These are phyloP conservation scores for Bombus sibiricus DNA, from an alignment of 1,140 invertebrate genomes.

Conservation along the genomic window DNA sequence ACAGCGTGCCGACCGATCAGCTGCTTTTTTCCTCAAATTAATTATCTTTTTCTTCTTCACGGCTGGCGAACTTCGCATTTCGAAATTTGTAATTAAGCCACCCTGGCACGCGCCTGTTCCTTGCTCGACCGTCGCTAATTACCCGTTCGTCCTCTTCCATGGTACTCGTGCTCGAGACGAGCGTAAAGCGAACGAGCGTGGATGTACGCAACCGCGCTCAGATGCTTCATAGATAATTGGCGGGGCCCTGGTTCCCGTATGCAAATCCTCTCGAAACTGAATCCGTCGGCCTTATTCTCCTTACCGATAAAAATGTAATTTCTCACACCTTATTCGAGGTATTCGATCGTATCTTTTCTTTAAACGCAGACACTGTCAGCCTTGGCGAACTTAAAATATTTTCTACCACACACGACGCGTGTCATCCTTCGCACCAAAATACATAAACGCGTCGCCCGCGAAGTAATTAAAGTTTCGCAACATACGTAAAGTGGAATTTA, in stretches of 20 bases:
- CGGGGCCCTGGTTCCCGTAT: background rate
- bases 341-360: no score
- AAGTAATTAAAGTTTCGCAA: background rate
- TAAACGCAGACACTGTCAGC: no score
- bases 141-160: constrained; percentile 4
- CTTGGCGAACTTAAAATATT: background rate
- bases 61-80: constrained; percentile 1
- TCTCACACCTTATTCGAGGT: background rate
- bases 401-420: no score
- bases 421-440: background rate
- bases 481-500: background rate
- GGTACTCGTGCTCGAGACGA: background rate
- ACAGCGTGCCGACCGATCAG: background rate
- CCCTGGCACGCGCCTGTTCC: constrained; percentile 15
- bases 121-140: constrained; percentile 36
- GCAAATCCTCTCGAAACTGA: constrained; percentile 19
- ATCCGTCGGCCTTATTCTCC: background rate
- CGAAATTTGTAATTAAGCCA: constrained; percentile 44
- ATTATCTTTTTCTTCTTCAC: constrained; percentile 19
- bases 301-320: background rate
- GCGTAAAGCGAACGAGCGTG: constrained; percentile 11
- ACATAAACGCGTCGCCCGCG: background rate
- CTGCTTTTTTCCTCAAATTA: constrained; percentile 11
- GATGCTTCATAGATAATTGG: background rate
- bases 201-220: constrained; percentile 18